These are phyloP conservation scores for Cyprinus carpio DNA, from an alignment of 2,113 vertebrate species.

Conservation along the genomic window DNA sequence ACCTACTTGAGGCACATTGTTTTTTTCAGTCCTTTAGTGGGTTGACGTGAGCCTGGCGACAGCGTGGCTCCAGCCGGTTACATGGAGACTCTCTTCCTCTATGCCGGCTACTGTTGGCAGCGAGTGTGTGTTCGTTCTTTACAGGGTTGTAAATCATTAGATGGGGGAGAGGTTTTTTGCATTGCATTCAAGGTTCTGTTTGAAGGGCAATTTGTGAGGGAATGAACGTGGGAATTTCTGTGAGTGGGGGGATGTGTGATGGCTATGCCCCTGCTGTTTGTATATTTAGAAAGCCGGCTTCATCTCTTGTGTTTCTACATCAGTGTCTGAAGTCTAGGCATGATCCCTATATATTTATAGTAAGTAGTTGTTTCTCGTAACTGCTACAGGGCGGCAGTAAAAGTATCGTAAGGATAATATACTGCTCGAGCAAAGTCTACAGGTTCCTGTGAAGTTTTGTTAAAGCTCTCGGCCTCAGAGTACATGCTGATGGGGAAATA, in stretches of 20 bases:
- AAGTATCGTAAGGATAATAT: conserved; percentile 25
- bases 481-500: conserved; percentile 43
- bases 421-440: not conserved
- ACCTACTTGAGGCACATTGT: conserved; percentile 58
- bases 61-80: conserved; percentile 34
- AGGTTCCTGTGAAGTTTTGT: conserved; percentile 24
- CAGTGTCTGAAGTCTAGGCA: conserved; percentile 1
- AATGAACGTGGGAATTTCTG: conserved; percentile 16
- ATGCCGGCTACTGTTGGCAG: not conserved
- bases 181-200: not conserved
- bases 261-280: not conserved
- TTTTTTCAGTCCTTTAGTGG: conserved; percentile 42
- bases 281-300: conserved; percentile 29
- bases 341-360: conserved; percentile 24
- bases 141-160: conserved; percentile 6
- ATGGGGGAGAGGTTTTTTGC: not conserved
- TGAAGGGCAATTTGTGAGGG: not conserved
- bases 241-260: not conserved
- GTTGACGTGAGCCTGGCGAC: conserved; percentile 48
- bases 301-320: not conserved
- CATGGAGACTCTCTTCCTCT: conserved; percentile 6
- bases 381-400: not conserved
- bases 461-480: not conserved
- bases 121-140: conserved; percentile 14
- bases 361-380: conserved; percentile 27